These are phyloP conservation scores for Crypturellus tataupa DNA, from an alignment of 2,797 vertebrate species.

Conservation along the genomic window DNA sequence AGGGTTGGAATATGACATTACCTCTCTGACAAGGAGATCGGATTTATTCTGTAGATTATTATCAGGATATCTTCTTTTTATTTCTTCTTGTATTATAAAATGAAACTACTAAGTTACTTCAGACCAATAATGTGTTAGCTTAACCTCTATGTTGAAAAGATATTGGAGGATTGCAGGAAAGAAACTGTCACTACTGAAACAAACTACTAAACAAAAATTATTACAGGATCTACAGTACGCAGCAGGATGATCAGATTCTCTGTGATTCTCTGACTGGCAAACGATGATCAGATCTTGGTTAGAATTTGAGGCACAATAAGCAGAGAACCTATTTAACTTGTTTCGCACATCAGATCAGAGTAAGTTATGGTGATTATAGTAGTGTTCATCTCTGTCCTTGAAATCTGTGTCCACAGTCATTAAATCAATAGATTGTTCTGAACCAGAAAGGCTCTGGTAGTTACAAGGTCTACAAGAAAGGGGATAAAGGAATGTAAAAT, in stretches of 20 bases:
- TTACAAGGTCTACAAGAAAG: neutral
- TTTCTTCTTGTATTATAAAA: neutral
- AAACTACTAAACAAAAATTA: neutral
- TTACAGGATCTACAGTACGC: rapidly evolving
- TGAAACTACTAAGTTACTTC: neutral
- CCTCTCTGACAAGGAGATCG: neutral
- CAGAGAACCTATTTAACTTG: neutral
- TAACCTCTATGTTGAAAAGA: neutral
- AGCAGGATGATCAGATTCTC: too few species aligned
- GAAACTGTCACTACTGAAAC: neutral
- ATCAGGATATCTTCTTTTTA: neutral
- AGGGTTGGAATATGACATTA: neutral
- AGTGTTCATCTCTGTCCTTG: neutral
- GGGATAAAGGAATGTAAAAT: neutral
- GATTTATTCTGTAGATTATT: neutral
- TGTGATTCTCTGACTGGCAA: neutral
- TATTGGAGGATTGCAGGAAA: neutral
- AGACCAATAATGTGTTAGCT: neutral
- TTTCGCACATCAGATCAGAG: neutral
- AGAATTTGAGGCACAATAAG: neutral
- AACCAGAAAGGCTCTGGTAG: neutral
- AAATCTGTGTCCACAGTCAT: neutral
- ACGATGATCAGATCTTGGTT: neutral
- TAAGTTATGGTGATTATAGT: neutral
- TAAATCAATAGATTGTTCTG: neutral